Base-by-base conservation (phyloP, 2,888 invertebrate species). In the Lingula anatina region DNA sequence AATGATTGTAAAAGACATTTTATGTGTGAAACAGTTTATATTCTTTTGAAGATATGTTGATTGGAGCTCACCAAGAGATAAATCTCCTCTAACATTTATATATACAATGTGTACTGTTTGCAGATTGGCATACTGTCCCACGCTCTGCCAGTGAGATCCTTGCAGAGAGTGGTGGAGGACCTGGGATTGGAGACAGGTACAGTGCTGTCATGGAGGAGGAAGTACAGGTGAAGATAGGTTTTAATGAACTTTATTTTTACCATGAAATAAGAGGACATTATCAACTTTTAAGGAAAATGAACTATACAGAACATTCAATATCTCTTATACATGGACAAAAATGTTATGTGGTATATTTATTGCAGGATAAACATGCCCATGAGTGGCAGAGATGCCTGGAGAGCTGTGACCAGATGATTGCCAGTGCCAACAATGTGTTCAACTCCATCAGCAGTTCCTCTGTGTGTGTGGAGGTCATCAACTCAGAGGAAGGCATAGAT, bases 401-500 rank as follows among this genome's bases (percentile, higher is more conserved):
- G 63, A 80, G 80, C 55, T 82, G 83, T 65, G 72, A 80, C 37
- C 67, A 78, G 41, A 66, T 83, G 45, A 71, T 84, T 39, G 77
- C 79, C 63, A 75, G 81, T 54, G 81, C 83, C 35, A 79, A 80
- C 48, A 77, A 76, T 59, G 78, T 81, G 54, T 82, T 84, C 64
- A 80, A 80, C 56, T 78, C 76, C 45, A 80, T 82, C 54, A 79
- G 78, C 44, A 80, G 80, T 35, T 80, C 81, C 54, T 68, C 75
- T 42, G 78, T 83, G 28, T 76, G 82, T 42, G 75, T 77, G 46
- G 82, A 84, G 71, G 80, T 84, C 20, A 69, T 83, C 44, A 71
- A 75, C 21, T 79, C 81, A 27, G 76, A 78, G 21, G 79, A 81
- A 65, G 82, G 83, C 49, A 76, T 78, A 51, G 78, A 79, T 55